These are phyloP conservation scores for Bufo gargarizans DNA, from an alignment of 2,113 vertebrate genomes.

Conservation along the genomic window DNA sequence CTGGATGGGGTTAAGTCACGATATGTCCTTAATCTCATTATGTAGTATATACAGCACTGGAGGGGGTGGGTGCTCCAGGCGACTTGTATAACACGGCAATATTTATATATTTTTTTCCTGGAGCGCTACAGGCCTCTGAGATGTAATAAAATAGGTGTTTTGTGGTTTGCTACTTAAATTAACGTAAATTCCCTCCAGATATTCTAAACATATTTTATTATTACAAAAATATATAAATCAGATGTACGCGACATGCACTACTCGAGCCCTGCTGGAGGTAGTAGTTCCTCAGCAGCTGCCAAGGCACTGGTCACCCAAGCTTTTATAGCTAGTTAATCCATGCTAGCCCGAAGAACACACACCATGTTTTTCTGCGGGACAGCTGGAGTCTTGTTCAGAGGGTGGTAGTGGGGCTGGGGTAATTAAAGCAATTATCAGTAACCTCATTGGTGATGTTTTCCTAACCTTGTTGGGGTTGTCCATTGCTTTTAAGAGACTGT, in stretches of 20 bases:
- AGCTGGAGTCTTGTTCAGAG: conserved; percentile 38
- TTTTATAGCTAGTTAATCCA: neutral
- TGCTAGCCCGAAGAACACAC: neutral
- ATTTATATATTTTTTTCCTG: neutral
- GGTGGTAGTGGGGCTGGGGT: neutral
- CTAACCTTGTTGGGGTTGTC: conserved; percentile 33
- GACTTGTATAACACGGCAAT: neutral
- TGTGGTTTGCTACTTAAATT: conserved; percentile 25
- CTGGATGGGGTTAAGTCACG: too few species aligned
- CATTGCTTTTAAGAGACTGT: conserved; percentile 16
- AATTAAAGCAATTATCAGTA: conserved; percentile 33
- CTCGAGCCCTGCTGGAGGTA: neutral
- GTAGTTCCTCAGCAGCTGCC: neutral
- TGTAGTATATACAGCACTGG: neutral
- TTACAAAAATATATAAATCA: neutral
- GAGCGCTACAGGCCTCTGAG: neutral
- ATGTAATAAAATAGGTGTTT: conserved; percentile 10
- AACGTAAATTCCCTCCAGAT: conserved; percentile 12
- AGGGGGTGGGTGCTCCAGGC: neutral
- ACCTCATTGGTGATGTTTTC: conserved; percentile 35
- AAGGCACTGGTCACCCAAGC: neutral
- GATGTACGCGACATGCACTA: neutral
- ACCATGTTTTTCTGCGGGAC: neutral
- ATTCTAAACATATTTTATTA: neutral
- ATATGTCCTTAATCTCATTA: neutral